phyloP scores from a whole-genome alignment of 2,113 vertebrate species.

The Acanthisitta chloris region DNA sequence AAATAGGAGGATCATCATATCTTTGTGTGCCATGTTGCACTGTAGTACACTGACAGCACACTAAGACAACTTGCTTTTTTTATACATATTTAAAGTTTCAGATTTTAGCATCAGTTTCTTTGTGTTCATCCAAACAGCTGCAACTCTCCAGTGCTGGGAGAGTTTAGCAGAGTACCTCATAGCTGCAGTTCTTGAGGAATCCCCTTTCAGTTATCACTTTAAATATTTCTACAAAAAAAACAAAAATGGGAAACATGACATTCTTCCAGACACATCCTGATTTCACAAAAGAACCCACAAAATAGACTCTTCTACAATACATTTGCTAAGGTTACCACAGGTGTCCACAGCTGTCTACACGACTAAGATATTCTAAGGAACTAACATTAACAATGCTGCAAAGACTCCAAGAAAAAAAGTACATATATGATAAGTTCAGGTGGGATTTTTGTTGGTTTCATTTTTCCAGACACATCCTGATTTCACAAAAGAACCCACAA shows the following conservation, averaged over 20 bases:
- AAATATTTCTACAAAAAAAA: not conserved
- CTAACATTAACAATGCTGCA: not conserved
- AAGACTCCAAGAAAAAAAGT: not conserved
- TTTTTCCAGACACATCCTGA: not conserved
- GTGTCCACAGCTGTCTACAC: not conserved
- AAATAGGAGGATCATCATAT: not conserved
- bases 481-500: not conserved
- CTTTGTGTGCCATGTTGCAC: not conserved
- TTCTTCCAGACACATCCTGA: not conserved
- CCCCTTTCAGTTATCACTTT: not conserved
- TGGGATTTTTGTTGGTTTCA: too few species aligned
- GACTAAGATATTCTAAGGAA: not conserved
- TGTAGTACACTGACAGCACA: not conserved
- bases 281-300: not conserved
- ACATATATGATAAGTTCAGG: not conserved
- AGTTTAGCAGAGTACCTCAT: not conserved
- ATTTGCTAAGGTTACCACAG: not conserved
- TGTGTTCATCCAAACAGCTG: not conserved
- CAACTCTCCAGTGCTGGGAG: not conserved
- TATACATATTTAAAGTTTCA: not conserved
- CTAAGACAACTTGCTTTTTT: not conserved
- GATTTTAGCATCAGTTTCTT: not conserved
- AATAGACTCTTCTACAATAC: not conserved
- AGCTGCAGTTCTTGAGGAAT: not conserved
- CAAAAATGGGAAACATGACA: not conserved